These are phyloP conservation scores for Prinia subflava DNA, from an alignment of 2,113 vertebrate species.

Conservation along the genomic window DNA sequence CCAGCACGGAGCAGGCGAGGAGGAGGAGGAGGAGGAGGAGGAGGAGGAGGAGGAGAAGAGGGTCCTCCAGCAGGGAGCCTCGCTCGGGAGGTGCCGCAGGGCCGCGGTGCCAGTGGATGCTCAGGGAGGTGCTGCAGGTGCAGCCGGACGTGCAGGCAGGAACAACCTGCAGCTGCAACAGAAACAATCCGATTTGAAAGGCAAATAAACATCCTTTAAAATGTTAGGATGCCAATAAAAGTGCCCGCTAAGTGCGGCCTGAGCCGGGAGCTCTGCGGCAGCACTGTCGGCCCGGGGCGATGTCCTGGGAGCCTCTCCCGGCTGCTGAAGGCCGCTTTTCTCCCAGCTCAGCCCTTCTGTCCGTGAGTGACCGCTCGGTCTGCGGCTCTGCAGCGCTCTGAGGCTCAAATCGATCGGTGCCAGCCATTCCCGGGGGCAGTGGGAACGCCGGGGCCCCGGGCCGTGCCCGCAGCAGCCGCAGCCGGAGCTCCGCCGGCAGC, in stretches of 20 bases:
- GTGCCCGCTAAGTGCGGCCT: background rate
- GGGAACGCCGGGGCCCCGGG: background rate
- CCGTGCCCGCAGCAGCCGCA: background rate
- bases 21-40: too few relatives aligned
- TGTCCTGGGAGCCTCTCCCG: background rate
- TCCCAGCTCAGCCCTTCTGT: background rate
- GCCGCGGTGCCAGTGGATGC: background rate
- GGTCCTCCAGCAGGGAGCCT: too few relatives aligned
- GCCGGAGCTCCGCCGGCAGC: too few relatives aligned
- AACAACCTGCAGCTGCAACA: background rate
- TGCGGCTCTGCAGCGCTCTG: background rate
- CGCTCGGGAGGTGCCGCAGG: background rate
- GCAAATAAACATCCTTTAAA: background rate
- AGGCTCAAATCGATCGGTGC: too few relatives aligned
- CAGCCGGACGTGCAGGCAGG: background rate
- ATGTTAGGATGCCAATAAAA: background rate
- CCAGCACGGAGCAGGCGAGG: too few relatives aligned
- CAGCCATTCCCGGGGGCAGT: too few relatives aligned
- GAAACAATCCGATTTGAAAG: background rate
- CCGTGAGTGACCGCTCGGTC: accelerated
- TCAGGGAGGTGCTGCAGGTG: background rate
- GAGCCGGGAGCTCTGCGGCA: background rate
- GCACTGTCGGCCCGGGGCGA: accelerated
- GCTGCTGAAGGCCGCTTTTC: background rate
- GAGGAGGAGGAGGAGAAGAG: too few relatives aligned